Base-by-base conservation (phyloP, 2,797 vertebrate species). In the Alauda arvensis region DNA sequence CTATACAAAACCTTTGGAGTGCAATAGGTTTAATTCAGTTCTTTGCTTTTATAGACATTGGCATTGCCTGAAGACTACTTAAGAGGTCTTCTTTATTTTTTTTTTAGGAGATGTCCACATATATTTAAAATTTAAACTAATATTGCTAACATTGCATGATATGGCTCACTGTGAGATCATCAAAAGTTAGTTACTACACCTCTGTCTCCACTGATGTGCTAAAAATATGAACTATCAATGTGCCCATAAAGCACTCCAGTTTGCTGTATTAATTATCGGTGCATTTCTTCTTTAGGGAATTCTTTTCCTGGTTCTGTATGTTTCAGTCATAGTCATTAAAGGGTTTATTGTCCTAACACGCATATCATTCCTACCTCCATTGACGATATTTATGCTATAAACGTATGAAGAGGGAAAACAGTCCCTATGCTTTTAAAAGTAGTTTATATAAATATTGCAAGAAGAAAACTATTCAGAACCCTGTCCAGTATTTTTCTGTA, bases 381-480 rank as follows among this genome's bases (percentile, higher is more conserved):
- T 77, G 76, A 70, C 4, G 49, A 71, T 69, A 77, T 63, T 77
- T 83, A 84, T 72, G 48, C 66, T 59, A 61, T 48, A 78, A 77
- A 67, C 14, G 9, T 51, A 75, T 31, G 20, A 88, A 67, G 70
- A 76, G 23, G 52, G 72, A 86, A 92, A 87, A 88, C 78, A 86
- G 49, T 85, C 77, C 49, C 67, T 93, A 85, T 34, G 76, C 85
- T 90, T 93, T 93, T 92, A 93, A 93, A 92, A 87, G 68, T 82
- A 92, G 33, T 88, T 80, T 70, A 60, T 66, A 69, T 82, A 90
- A 92, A 89, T 70, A 77, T 56, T 59, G 18, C 77, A 78, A 83
- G 83, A 82, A 66, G 83, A 89, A 93, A 92, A 83, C 46, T 39
- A 52, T 70, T 95, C 77, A 90, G 66, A 90, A 93, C 59, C 23